These are phyloP conservation scores for Rhea americana DNA, from an alignment of 2,113 vertebrate genomes.

Conservation along the genomic window DNA sequence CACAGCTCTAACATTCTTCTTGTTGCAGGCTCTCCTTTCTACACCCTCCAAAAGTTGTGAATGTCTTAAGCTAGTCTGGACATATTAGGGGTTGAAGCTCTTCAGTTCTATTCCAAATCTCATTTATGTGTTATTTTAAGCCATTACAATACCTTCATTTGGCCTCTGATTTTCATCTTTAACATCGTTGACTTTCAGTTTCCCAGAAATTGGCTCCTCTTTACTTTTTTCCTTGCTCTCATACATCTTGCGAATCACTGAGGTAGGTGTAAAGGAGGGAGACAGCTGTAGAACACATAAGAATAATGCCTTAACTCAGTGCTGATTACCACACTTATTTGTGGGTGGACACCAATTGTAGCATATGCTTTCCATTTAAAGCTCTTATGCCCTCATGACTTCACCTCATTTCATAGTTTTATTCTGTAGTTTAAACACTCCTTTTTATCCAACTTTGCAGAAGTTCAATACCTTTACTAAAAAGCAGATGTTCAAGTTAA, in stretches of 20 bases:
- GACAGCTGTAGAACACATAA: slow-evolving; percentile 82
- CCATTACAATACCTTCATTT: slow-evolving; percentile 82
- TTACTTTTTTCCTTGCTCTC: slow-evolving; percentile 96
- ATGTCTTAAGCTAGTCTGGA: neutral
- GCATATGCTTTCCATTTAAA: neutral
- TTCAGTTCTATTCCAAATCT: neutral
- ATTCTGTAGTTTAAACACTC: neutral
- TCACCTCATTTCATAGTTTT: neutral
- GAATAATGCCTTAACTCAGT: neutral
- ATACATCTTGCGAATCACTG: slow-evolving; percentile 98
- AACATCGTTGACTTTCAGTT: slow-evolving; percentile 74
- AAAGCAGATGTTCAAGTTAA: neutral
- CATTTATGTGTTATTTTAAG: neutral
- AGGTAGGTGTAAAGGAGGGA: slow-evolving; percentile 97
- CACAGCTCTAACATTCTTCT: neutral
- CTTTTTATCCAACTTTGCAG: neutral
- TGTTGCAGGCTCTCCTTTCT: neutral
- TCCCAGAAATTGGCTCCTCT: slow-evolving; percentile 82
- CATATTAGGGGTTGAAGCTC: neutral
- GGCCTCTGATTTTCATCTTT: slow-evolving; percentile 84
- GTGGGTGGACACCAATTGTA: neutral
- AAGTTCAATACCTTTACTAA: neutral
- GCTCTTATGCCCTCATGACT: too few species aligned
- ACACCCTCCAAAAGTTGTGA: neutral
- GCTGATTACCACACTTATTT: neutral